Evolutionary conservation across 2,888 invertebrate species (phyloP).

Genomic region (Glomeris marginata): DNA sequence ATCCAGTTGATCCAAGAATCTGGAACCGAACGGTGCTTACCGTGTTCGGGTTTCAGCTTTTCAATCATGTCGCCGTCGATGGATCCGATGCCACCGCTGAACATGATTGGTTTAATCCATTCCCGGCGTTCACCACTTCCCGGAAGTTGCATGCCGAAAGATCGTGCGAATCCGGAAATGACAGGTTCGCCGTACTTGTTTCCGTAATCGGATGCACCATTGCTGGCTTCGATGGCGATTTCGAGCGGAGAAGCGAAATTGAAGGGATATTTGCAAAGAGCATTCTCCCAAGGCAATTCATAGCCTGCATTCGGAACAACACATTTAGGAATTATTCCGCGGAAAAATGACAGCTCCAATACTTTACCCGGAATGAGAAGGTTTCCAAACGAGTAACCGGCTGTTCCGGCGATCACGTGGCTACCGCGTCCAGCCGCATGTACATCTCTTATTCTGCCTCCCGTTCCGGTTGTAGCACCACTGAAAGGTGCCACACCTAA

Average conservation of each 20-base stretch:
- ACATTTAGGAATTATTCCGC: not conserved
- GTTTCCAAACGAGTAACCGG: slow-evolving; percentile 91
- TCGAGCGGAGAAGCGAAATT: slow-evolving; percentile 83
- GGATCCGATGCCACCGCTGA: slow-evolving; percentile 87
- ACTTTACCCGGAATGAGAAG: slow-evolving; percentile 73
- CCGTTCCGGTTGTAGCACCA: slow-evolving; percentile 95
- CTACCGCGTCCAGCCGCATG: slow-evolving; percentile 91
- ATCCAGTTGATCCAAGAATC: too few relatives aligned
- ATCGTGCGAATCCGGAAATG: slow-evolving; percentile 74
- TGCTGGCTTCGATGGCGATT: slow-evolving; percentile 86
- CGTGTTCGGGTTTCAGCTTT: slow-evolving; percentile 59
- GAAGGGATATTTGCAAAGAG: slow-evolving; percentile 53
- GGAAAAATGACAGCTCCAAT: slow-evolving; percentile 2
- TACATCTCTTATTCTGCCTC: slow-evolving; percentile 86
- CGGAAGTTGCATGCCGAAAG: slow-evolving; percentile 60
- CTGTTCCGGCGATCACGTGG: slow-evolving; percentile 85
- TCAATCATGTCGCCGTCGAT: slow-evolving; percentile 68
- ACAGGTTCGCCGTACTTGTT: slow-evolving; percentile 98
- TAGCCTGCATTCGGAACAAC: slow-evolving; percentile 44
- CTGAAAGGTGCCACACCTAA: slow-evolving; percentile 84
- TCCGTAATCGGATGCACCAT: slow-evolving; percentile 97
- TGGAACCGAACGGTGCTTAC: too few relatives aligned
- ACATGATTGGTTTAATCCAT: slow-evolving; percentile 98
- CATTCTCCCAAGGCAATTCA: slow-evolving; percentile 71
- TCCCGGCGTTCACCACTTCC: slow-evolving; percentile 54